Evolutionary conservation across 2,888 invertebrate genomes (phyloP).

Genomic region (Papilio demoleus): DNA sequence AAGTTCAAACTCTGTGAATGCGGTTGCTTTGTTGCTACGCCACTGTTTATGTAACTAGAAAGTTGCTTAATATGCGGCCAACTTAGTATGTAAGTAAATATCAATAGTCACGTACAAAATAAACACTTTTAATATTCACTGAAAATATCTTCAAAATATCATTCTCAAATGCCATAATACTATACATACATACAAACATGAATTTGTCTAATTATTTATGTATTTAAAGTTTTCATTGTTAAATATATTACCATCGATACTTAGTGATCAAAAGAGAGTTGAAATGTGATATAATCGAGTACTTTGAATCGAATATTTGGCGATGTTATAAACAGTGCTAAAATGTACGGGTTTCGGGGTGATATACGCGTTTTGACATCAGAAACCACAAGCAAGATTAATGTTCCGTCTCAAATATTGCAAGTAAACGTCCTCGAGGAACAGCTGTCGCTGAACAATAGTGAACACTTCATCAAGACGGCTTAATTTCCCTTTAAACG

Average conservation of each 20-base stretch:
- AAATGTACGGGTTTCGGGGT: background rate
- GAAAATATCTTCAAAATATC: too few relatives aligned
- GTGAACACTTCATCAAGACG: conserved; percentile 46
- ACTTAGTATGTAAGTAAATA: background rate
- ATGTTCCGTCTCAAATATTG: conserved; percentile 51
- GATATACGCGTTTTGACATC: conserved; percentile 41
- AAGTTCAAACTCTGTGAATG: background rate
- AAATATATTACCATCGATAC: background rate
- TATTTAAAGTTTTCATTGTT: too few relatives aligned
- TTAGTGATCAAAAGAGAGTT: background rate
- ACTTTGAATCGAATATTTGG: background rate
- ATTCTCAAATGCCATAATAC: too few relatives aligned
- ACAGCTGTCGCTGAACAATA: conserved; percentile 51
- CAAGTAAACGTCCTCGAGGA: conserved; percentile 46
- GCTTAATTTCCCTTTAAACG: conserved; percentile 62
- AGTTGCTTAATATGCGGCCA: background rate
- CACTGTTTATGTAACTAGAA: background rate
- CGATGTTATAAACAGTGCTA: background rate
- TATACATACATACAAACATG: too few relatives aligned
- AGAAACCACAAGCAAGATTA: conserved; percentile 46
- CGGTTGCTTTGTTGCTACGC: background rate
- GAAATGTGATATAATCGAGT: background rate
- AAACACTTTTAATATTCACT: background rate
- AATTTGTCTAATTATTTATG: too few relatives aligned
- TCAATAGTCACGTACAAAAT: background rate